Evolutionary conservation across 2,797 vertebrate genomes (phyloP).

Genomic region (Scomberomorus guttatus): DNA sequence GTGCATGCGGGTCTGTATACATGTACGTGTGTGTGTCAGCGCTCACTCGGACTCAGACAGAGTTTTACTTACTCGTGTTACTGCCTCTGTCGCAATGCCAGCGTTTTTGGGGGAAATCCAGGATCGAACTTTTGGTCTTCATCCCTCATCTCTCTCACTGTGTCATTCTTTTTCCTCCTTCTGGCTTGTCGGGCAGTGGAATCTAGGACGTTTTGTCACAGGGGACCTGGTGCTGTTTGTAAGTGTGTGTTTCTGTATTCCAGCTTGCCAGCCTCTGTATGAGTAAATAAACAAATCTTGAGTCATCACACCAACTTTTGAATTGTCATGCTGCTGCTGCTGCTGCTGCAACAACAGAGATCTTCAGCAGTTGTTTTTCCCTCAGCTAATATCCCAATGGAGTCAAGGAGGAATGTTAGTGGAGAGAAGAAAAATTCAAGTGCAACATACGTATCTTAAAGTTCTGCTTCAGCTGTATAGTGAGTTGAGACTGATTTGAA

Average conservation of each 20-base stretch:
- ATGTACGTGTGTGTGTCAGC: conserved; percentile 28
- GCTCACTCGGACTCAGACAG: conserved; percentile 45
- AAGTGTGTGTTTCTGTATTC: conserved; percentile 56
- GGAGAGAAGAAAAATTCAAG: conserved; percentile 16
- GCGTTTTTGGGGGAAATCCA: conserved; percentile 55
- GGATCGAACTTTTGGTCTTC: conserved; percentile 58
- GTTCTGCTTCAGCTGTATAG: conserved; percentile 5
- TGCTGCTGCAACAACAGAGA: conserved; percentile 27
- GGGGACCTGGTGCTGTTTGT: conserved; percentile 57
- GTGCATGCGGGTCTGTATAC: conserved; percentile 20
- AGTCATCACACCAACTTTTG: conserved; percentile 58
- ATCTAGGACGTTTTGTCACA: conserved; percentile 68
- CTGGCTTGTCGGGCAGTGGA: conserved; percentile 44
- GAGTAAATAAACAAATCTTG: conserved; percentile 71
- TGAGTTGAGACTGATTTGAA: conserved; percentile 10
- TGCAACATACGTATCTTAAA: background rate
- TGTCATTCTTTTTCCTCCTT: conserved; percentile 15
- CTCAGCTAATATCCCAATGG: conserved; percentile 30
- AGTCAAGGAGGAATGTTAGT: conserved; percentile 11
- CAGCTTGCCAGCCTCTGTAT: conserved; percentile 54
- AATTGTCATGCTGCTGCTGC: conserved; percentile 49
- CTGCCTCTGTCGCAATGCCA: conserved; percentile 36
- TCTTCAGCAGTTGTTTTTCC: conserved; percentile 43
- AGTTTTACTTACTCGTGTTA: conserved; percentile 46
- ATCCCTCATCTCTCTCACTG: conserved; percentile 24